phyloP scores from a whole-genome alignment of 2,888 invertebrate species.

The Odontocolon sp. region DNA sequence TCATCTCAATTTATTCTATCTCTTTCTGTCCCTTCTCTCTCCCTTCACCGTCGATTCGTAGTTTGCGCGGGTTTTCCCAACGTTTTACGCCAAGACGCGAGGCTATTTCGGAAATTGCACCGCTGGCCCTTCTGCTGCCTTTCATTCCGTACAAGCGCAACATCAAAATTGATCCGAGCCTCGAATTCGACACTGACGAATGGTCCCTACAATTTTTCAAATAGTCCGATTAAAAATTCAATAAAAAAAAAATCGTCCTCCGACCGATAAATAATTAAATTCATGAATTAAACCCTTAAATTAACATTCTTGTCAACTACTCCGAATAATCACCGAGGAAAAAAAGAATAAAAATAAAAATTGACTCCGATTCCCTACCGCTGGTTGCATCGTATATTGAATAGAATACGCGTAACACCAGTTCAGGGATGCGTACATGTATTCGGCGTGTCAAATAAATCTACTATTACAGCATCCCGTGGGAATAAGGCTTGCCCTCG shows the following conservation, averaged over 20 bases:
- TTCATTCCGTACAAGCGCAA: not conserved
- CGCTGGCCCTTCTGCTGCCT: not conserved
- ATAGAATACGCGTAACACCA: not conserved
- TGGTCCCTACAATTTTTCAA: not conserved
- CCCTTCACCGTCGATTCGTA: constrained; percentile 33
- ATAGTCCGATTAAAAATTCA: not conserved
- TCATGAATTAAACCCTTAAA: too few relatives aligned
- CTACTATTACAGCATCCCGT: constrained; percentile 78
- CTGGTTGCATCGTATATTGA: constrained; percentile 33
- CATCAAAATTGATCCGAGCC: constrained; percentile 27
- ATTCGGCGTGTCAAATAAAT: constrained; percentile 79
- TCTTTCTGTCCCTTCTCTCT: too few relatives aligned
- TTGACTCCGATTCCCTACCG: too few relatives aligned
- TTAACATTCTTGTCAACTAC: too few relatives aligned
- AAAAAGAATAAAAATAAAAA: not conserved
- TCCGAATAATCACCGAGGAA: too few relatives aligned
- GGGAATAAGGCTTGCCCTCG: constrained; percentile 63
- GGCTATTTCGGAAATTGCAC: constrained; percentile 57
- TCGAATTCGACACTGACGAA: constrained; percentile 42
- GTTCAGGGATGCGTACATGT: constrained; percentile 37
- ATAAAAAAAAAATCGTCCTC: not conserved
- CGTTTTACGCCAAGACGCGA: constrained; percentile 32
- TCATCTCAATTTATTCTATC: too few relatives aligned
- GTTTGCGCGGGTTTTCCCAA: constrained; percentile 19
- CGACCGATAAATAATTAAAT: not conserved